Base-by-base conservation (phyloP, 2,888 invertebrate species). In the Ormyrus pomaceus region DNA sequence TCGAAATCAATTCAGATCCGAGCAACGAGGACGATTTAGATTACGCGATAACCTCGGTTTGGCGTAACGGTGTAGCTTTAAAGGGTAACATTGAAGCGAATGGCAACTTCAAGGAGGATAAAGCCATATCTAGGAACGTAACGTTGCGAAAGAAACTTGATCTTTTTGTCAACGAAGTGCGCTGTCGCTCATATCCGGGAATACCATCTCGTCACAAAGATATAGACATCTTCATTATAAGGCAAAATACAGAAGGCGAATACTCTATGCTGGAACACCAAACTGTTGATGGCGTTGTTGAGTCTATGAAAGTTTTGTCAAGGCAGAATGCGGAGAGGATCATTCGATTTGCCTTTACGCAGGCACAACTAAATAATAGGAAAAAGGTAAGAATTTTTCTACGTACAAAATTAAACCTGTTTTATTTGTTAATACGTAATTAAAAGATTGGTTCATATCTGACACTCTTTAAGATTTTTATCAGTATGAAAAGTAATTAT, bases 181-280 rank as follows among this genome's bases (percentile, higher is more conserved):
- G 97, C 90, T 98, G 98, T 91, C 95, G 96, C 87, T 97, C 97
- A 0, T 96, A 95, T 89, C 94, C 96, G 0, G 97, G 97, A 0
- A 94, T 99, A 8, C 91, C 92, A 0, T 95, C 96, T 0, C 93
- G 96, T 74, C 97, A 98, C 87, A 94, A 94, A 87, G 94, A 97
- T 88, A 94, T 99, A 83, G 98, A 99, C 90, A 94, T 99, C 86
- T 93, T 96, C 50, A 94, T 99, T 82, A 93, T 94, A 86, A 94
- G 99, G 85, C 99, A 99, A 91, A 99, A 99, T 92, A 99, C 98
- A 0, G 99, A 99, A 91, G 99, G 99, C 70, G 99, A 99, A 91
- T 99, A 99, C 91, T 96, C 98, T 72, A 98, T 97, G 96, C 92
- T 99, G 88, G 99, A 99, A 89, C 99, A 99, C 90, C 98, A 99